A percentile compares a stretch with the other conserved stretches of the same genome.
Evolutionary conservation across 2,797 vertebrate species (phyloP).

Genomic region (Dermochelys coriacea): DNA sequence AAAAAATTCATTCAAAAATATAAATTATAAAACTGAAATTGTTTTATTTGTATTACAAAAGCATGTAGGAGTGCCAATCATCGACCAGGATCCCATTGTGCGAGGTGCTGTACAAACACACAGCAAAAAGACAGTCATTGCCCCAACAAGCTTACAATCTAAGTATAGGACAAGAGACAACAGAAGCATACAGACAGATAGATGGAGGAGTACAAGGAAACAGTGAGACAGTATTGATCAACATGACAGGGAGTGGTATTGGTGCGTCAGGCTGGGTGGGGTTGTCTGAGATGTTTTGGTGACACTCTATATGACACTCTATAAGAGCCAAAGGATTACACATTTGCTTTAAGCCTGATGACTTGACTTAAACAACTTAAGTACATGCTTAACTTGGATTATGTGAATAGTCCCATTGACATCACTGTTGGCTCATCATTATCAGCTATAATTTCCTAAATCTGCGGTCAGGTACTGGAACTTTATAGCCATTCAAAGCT

Average conservation of each 20-base stretch:
- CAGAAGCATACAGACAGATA: rapidly evolving
- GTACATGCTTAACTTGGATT: background rate
- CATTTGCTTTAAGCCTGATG: background rate
- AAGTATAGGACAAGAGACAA: background rate
- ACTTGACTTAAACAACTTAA: background rate
- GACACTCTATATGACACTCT: background rate
- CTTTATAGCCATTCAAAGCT: background rate
- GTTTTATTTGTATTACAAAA: background rate
- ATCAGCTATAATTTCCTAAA: background rate
- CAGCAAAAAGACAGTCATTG: background rate
- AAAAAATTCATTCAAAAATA: background rate
- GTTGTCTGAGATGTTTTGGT: background rate
- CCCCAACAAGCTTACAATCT: background rate
- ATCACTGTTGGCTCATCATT: background rate
- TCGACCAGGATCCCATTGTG: background rate
- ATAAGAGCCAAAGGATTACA: background rate
- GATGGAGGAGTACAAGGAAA: background rate
- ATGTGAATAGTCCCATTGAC: background rate
- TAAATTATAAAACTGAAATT: background rate
- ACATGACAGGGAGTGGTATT: rapidly evolving
- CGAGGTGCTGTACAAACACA: rapidly evolving
- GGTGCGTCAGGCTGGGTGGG: background rate
- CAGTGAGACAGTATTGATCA: background rate
- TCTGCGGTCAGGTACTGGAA: background rate
- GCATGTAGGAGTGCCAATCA: background rate